These are phyloP conservation scores for Orchesella cincta DNA, from an alignment of 1,140 invertebrate genomes.

Conservation along the genomic window DNA sequence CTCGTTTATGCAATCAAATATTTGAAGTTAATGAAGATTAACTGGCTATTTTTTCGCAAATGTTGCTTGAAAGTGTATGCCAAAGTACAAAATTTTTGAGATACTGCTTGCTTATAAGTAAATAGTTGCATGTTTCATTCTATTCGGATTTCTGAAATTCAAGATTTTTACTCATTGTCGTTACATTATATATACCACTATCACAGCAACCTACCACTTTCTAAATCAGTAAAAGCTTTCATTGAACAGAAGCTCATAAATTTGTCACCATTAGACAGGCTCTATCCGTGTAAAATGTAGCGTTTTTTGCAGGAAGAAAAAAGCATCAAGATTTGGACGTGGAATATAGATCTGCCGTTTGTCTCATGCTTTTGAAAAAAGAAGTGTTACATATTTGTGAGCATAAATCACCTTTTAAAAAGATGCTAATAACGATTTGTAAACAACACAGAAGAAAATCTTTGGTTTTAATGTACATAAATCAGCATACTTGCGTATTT, in stretches of 20 bases:
- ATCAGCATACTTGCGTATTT: too few relatives aligned
- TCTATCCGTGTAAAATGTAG: slow-evolving; percentile 1
- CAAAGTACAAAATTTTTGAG: too few relatives aligned
- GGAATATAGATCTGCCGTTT: neutral
- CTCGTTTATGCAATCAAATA: slow-evolving; percentile 3
- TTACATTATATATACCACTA: neutral
- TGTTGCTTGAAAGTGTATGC: neutral
- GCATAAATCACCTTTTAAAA: too few relatives aligned
- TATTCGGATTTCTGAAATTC: too few relatives aligned
- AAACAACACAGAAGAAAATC: too few relatives aligned
- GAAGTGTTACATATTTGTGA: too few relatives aligned
- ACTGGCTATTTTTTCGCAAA: neutral
- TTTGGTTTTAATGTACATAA: too few relatives aligned
- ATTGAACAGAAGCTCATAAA: slow-evolving; percentile 19
- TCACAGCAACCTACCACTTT: neutral
- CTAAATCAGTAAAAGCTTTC: neutral
- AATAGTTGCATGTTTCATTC: too few relatives aligned
- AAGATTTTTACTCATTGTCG: too few relatives aligned
- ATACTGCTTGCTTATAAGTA: too few relatives aligned
- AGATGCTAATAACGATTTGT: too few relatives aligned
- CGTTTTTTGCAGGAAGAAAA: neutral
- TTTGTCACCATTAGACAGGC: slow-evolving; percentile 26
- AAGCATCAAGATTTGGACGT: too few relatives aligned
- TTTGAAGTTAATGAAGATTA: slow-evolving; percentile 15
- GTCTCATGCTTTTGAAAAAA: neutral